These are phyloP conservation scores for Sesia bembeciformis DNA, from an alignment of 2,888 invertebrate genomes.

Conservation along the genomic window DNA sequence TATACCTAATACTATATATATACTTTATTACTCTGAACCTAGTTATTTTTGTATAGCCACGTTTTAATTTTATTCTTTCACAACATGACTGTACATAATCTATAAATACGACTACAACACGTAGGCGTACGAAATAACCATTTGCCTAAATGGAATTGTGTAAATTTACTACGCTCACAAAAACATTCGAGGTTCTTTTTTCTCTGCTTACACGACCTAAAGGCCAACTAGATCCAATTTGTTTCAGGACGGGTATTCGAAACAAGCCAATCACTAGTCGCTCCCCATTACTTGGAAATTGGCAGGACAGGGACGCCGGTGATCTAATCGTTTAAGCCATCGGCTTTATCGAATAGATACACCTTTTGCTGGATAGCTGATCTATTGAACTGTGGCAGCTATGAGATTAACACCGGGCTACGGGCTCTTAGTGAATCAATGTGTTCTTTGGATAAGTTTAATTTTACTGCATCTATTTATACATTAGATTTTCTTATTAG, in stretches of 20 bases:
- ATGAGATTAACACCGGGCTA: background rate
- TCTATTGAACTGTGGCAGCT: conserved; percentile 24
- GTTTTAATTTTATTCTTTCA: no score
- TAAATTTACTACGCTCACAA: background rate
- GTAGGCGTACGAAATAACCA: background rate
- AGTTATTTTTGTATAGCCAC: no score
- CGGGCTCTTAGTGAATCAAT: background rate
- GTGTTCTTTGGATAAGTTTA: background rate
- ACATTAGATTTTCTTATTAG: no score
- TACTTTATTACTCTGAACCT: no score
- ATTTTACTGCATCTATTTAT: no score
- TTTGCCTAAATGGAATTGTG: background rate
- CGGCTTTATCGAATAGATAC: conserved; percentile 43
- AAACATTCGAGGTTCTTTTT: background rate
- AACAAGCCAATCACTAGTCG: conserved; percentile 59
- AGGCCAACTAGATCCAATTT: conserved; percentile 63
- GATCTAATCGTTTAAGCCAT: conserved; percentile 51
- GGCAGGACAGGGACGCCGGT: conserved; percentile 30
- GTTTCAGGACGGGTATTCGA: conserved; percentile 46
- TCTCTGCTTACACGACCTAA: conserved; percentile 38
- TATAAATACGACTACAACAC: no score
- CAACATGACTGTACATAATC: no score
- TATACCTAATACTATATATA: no score
- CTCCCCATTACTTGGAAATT: conserved; percentile 46
- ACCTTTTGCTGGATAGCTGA: conserved; percentile 48